Evolutionary conservation across 2,113 vertebrate genomes (phyloP), one percentile per base, ranked within the genome.

Genomic region (Pholis gunnellus): DNA sequence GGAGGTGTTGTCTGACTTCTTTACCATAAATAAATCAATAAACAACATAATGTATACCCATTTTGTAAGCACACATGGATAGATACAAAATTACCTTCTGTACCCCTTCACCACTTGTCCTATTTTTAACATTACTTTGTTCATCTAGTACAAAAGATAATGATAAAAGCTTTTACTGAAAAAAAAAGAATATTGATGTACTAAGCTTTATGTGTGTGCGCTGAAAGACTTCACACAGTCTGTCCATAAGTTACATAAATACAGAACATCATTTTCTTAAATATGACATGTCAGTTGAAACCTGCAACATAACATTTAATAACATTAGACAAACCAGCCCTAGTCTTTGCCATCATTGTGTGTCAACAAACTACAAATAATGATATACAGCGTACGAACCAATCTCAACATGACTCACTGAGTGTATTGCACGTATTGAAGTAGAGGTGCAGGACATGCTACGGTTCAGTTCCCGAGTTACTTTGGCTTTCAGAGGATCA

Each of bases 401-500:
- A 70, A 75, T 59, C 69, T 76, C 60, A 64, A 83, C 60, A 56
- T 70, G 67, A 87, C 83, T 78, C 72, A 88, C 73, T 56, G 71
- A 81, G 60, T 76, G 72, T 93, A 90, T 92, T 92, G 90, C 92
- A 93, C 91, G 88, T 86, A 78, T 79, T 91, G 73, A 90, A 88
- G 74, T 60, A 34, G 81, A 88, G 82, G 80, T 86, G 84, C 61
- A 79, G 81, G 78, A 84, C 71, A 63, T 27, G 44, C 70, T 54
- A 71, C 78, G 79, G 60, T 29, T 88, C 66, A 81, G 69, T 85
- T 88, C 59, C 75, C 84, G 79, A 81, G 81, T 84, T 86, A 79
- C 90, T 94, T 94, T 94, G 93, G 92, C 90, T 92, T 92, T 87
- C 87, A 85, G 81, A 88, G 72, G 34, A 90, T 87, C n/a, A 67